A percentile compares a stretch with the other conserved stretches of the same genome.
Evolutionary conservation across 2,888 invertebrate genomes (phyloP).

Genomic region (Ophioninae sp.): DNA sequence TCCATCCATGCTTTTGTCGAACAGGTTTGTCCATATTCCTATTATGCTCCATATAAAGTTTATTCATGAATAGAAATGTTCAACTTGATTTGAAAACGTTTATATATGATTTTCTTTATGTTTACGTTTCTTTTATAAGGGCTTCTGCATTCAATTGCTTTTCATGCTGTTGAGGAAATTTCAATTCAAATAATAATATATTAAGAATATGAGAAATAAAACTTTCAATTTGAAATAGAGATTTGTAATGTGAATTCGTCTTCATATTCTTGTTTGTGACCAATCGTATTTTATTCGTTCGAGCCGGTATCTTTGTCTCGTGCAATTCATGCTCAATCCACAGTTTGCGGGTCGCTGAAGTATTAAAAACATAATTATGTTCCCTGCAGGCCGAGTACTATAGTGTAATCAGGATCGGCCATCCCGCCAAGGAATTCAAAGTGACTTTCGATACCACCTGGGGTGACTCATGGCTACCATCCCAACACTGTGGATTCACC

Average conservation of each 20-base stretch:
- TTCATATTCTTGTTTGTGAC: background rate
- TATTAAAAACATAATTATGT: background rate
- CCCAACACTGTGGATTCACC: slow-evolving; percentile 78
- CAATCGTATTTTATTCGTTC: background rate
- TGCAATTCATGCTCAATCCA: background rate
- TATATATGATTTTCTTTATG: background rate
- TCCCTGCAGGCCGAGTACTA: slow-evolving; percentile 81
- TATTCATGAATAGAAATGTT: background rate
- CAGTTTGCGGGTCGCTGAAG: background rate
- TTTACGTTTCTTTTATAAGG: too few relatives aligned
- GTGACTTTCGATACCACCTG: slow-evolving; percentile 82
- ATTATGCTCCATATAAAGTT: background rate
- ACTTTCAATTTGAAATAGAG: background rate
- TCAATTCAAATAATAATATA: background rate
- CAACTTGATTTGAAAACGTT: background rate
- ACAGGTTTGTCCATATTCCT: too few relatives aligned
- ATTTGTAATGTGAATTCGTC: background rate
- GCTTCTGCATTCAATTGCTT: background rate
- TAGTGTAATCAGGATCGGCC: slow-evolving; percentile 81
- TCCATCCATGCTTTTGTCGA: background rate
- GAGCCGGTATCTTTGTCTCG: background rate
- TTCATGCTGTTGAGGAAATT: background rate
- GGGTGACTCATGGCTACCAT: slow-evolving; percentile 81
- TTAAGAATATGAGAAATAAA: background rate
- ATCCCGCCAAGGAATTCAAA: slow-evolving; percentile 81